Evolutionary conservation across 2,888 invertebrate genomes (phyloP).

Genomic region (Ophion obscuratus): DNA sequence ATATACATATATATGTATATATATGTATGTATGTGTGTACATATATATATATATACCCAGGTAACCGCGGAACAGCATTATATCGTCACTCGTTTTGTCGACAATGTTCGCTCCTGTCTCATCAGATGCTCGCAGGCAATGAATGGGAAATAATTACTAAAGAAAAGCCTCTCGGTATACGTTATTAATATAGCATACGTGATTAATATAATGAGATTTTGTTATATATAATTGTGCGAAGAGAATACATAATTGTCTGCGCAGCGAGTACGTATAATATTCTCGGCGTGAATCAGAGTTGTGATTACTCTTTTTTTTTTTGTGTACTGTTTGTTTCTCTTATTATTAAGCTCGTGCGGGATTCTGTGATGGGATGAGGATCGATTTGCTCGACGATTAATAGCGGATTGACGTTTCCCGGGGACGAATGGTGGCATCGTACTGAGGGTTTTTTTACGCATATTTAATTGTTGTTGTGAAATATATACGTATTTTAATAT

Average conservation of each 20-base stretch:
- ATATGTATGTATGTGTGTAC: too few relatives aligned
- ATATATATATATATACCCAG: not conserved
- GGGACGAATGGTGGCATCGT: not conserved
- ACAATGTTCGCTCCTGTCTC: constrained; percentile 35
- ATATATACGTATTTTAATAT: too few relatives aligned
- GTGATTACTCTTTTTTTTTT: too few relatives aligned
- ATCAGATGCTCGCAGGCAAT: constrained; percentile 12
- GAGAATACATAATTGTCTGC: not conserved
- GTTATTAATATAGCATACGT: constrained; percentile 14
- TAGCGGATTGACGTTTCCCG: not conserved
- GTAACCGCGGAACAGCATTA: not conserved
- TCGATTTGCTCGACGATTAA: constrained; percentile 20
- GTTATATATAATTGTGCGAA: constrained; percentile 42
- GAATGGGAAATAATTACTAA: constrained; percentile 59
- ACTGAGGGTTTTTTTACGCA: too few relatives aligned
- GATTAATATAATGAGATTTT: constrained; percentile 40
- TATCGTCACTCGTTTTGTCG: constrained; percentile 42
- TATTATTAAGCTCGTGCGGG: not conserved
- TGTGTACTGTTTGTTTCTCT: not conserved
- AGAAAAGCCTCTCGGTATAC: constrained; percentile 1
- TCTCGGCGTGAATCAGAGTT: too few relatives aligned
- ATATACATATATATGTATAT: not conserved
- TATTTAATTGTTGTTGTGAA: not conserved
- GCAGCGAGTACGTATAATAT: not conserved
- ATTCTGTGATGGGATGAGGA: not conserved